Base-by-base conservation (phyloP, 1,140 invertebrate species). In the Neuroterus valhalla region DNA sequence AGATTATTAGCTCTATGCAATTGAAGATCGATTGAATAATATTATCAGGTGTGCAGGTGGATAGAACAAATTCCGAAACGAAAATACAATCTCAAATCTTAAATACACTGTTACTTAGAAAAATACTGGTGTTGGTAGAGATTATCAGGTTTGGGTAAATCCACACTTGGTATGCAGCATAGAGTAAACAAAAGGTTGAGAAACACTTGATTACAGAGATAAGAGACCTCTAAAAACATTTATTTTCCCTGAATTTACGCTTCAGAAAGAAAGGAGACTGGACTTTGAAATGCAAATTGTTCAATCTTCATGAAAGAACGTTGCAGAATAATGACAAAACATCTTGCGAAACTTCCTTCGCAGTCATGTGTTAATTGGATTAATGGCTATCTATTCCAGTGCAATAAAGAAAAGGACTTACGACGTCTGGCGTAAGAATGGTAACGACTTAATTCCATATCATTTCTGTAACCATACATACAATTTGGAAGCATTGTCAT, bases 311-410 rank as follows among this genome's bases (percentile, higher is more conserved):
- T 4, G 21, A 50, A 50, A 50, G 21, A 55, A 21, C 21, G 10
- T 55, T 55, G 23, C 52, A 23, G 23, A 55, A 55, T 55, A 55
- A 55, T 21, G 21, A 55, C 52, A 55, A 23, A 21, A 55, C 6
- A 38, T 38, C 8, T 55, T 55, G 52, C 21, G 12, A 55, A 55
- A 55, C 26, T 21, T 26, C 10, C 17, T 55, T 55, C 21, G 52
- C 8, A 11, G 12, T 8, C 8, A 23, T 23, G 21, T 55, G 52
- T 55, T 55, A 55, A 26, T 55, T 55, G 52, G 21, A 55, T 55
- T 55, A 55, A 55, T 55, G 21, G 23, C 52, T 4, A 52, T 21
- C 50, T 23, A 55, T 55, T 55, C 14, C 52, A 26, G 23, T 55
- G 19, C 23, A 2, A 11, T 4, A 4, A 55, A 14, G 4, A 23